Percentiles rank a stretch among this genome's conserved stretches.
phyloP scores from a whole-genome alignment of 2,888 invertebrate species.

The Torymus texanus region DNA sequence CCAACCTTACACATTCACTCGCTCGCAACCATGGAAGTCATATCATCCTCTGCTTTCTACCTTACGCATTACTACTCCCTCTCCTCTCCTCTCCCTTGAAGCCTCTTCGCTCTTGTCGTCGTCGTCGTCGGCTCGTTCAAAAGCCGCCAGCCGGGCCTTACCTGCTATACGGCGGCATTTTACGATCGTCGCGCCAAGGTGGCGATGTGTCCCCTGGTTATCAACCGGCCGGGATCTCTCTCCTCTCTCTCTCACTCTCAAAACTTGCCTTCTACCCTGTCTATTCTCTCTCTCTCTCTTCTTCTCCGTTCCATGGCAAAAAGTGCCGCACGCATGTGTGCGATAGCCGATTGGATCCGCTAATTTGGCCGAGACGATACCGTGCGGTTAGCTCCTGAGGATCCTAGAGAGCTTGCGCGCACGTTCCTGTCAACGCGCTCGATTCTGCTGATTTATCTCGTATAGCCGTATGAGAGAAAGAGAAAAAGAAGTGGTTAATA shows the following conservation, averaged over 20 bases:
- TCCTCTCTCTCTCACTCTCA: slow-evolving; percentile 8
- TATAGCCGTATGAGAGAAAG: not conserved
- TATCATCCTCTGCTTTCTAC: too few species aligned
- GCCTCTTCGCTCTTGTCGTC: slow-evolving; percentile 17
- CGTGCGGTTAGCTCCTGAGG: slow-evolving; percentile 11
- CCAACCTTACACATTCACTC: too few species aligned
- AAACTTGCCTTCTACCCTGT: too few species aligned
- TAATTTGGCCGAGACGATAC: slow-evolving; percentile 56
- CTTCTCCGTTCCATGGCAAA: slow-evolving; percentile 36
- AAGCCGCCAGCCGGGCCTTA: slow-evolving; percentile 70
- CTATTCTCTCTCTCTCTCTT: slow-evolving; percentile 18
- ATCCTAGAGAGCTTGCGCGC: slow-evolving; percentile 33
- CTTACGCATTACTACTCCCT: too few species aligned
- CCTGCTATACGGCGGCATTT: slow-evolving; percentile 71
- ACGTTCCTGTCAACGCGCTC: slow-evolving; percentile 38
- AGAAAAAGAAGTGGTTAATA: slow-evolving; percentile 8
- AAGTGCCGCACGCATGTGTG: slow-evolving; percentile 37
- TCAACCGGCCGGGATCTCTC: slow-evolving; percentile 61
- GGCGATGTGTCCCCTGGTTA: slow-evolving; percentile 74
- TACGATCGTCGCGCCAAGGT: slow-evolving; percentile 75
- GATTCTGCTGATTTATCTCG: slow-evolving; percentile 45
- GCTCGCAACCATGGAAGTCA: too few species aligned
- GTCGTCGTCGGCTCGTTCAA: slow-evolving; percentile 63
- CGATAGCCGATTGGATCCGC: slow-evolving; percentile 57
- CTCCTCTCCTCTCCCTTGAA: not conserved